Evolutionary conservation across 2,888 invertebrate genomes (phyloP).

Genomic region (Agonopterix alstromeriana): DNA sequence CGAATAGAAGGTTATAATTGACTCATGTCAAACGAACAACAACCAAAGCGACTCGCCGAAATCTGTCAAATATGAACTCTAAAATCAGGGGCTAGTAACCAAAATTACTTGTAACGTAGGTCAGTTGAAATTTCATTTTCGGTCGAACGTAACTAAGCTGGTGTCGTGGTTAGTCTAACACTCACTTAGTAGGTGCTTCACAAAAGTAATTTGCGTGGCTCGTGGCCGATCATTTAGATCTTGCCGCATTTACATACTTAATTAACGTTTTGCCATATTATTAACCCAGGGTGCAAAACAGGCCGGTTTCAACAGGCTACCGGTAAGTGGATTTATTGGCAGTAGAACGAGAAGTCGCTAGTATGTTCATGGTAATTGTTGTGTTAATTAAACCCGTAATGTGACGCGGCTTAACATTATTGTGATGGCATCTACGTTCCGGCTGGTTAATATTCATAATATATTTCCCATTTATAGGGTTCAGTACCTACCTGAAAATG

Average conservation of each 20-base stretch:
- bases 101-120: slow-evolving; percentile 14
- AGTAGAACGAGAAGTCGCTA: slow-evolving; percentile 32
- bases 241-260: slow-evolving; percentile 49
- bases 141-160: slow-evolving; percentile 25
- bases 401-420: no score
- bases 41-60: slow-evolving; percentile 31
- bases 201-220: slow-evolving; percentile 55
- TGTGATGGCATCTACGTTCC: no score
- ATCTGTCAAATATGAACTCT: slow-evolving; percentile 47
- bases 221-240: slow-evolving; percentile 53
- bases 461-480: no score
- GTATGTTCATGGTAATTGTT: slow-evolving; percentile 41
- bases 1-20: slow-evolving; percentile 72
- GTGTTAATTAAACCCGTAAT: slow-evolving; percentile 35
- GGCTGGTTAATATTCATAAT: no score
- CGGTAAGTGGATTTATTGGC: slow-evolving; percentile 47
- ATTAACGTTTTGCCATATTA: slow-evolving; percentile 46
- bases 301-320: slow-evolving; percentile 25
- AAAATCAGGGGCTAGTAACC: slow-evolving; percentile 15
- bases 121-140: slow-evolving; percentile 27
- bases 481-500: no score
- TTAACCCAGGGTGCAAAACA: slow-evolving; percentile 31
- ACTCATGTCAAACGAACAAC: slow-evolving; percentile 52
- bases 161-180: slow-evolving; percentile 45
- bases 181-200: slow-evolving; percentile 55